A percentile compares a stretch with the other conserved stretches of the same genome.
phyloP scores from a whole-genome alignment of 2,797 vertebrate species.

The Oreochromis grahami region DNA sequence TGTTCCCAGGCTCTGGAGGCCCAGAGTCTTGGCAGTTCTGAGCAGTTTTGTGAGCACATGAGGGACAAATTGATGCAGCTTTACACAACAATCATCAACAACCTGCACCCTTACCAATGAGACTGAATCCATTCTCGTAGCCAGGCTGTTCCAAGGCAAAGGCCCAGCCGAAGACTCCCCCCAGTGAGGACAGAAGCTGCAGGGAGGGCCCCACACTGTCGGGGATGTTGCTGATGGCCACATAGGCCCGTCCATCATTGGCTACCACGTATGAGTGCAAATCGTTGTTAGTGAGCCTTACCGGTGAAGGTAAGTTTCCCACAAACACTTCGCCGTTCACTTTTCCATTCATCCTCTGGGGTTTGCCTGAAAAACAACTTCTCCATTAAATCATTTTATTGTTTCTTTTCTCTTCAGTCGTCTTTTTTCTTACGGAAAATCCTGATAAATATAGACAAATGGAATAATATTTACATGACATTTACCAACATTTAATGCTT shows the following conservation, averaged over 20 bases:
- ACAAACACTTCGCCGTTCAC: slow-evolving; percentile 85
- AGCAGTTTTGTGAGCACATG: background rate
- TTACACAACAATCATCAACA: background rate
- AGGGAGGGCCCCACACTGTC: slow-evolving; percentile 81
- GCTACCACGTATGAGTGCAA: slow-evolving; percentile 93
- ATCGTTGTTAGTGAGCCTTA: slow-evolving; percentile 82
- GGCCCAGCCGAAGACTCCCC: slow-evolving; percentile 93
- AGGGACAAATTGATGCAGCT: background rate
- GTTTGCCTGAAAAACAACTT: slow-evolving; percentile 76
- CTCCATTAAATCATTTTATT: background rate
- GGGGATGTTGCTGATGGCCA: slow-evolving; percentile 88
- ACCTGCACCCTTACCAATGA: slow-evolving; percentile 74
- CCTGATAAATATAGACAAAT: background rate
- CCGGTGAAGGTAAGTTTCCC: slow-evolving; percentile 66
- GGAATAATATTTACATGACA: background rate
- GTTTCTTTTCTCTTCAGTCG: background rate
- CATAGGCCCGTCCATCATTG: slow-evolving; percentile 90
- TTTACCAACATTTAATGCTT: background rate
- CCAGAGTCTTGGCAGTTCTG: background rate
- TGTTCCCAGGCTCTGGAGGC: background rate
- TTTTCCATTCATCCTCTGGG: slow-evolving; percentile 93
- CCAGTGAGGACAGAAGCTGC: slow-evolving; percentile 84
- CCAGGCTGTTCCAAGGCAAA: slow-evolving; percentile 90
- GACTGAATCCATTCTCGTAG: slow-evolving; percentile 88
- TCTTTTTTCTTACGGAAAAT: background rate